phyloP scores from a whole-genome alignment of 2,888 invertebrate species.

The Danaus chrysippus region DNA sequence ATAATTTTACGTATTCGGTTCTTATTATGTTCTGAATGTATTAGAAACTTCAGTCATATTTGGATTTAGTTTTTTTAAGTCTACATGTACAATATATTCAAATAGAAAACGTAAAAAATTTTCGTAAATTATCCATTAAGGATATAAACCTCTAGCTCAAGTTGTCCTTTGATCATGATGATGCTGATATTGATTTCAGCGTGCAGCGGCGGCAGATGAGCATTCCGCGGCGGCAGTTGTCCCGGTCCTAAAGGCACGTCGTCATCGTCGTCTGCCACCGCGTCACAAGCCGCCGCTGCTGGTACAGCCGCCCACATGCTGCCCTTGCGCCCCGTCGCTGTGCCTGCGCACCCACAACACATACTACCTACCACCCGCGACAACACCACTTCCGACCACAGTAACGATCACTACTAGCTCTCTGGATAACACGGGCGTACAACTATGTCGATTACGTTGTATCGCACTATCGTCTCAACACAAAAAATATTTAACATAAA shows the following conservation, averaged over 20 bases:
- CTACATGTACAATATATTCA: too few species aligned
- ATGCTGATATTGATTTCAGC: conserved; percentile 94
- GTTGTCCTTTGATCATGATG: conserved; percentile 93
- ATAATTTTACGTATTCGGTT: too few species aligned
- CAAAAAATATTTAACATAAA: conserved; percentile 31
- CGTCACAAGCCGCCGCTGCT: conserved; percentile 62
- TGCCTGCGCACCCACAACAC: conserved; percentile 58
- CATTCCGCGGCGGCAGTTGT: conserved; percentile 88
- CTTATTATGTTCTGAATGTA: too few species aligned
- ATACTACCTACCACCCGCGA: conserved; percentile 42
- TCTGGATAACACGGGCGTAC: conserved; percentile 22
- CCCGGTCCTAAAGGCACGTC: conserved; percentile 86
- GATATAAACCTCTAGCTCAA: conserved; percentile 87
- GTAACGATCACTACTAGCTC: conserved; percentile 31
- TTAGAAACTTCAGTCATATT: too few species aligned
- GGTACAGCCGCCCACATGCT: conserved; percentile 78
- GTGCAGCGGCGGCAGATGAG: conserved; percentile 82
- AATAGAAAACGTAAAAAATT: too few species aligned
- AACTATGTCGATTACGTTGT: conserved; percentile 26
- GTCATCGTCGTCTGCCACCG: conserved; percentile 57
- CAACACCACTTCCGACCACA: conserved; percentile 19
- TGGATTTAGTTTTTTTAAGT: too few species aligned
- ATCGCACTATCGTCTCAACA: conserved; percentile 24
- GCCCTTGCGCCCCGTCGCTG: conserved; percentile 77
- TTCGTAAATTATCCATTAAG: neutral